Percentiles rank a stretch among this genome's conserved stretches.
These are phyloP conservation scores for Ericerus pela DNA, from an alignment of 1,140 invertebrate species.

Conservation along the genomic window DNA sequence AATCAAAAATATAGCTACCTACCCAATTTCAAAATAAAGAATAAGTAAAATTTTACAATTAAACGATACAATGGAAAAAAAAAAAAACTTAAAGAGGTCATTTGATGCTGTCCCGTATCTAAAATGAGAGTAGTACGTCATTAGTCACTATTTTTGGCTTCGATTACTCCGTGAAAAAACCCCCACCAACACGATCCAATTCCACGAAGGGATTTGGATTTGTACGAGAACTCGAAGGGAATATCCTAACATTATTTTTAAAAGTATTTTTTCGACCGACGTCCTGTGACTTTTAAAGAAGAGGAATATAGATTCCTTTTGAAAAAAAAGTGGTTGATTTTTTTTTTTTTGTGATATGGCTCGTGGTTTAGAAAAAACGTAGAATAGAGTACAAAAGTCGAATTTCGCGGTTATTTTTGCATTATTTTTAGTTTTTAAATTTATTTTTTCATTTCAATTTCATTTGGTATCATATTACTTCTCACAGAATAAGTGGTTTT, in stretches of 20 bases:
- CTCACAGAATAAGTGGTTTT: too few species aligned
- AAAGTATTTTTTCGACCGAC: conserved; percentile 11
- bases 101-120: conserved; percentile 9
- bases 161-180: neutral
- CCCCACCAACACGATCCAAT: conserved; percentile 1
- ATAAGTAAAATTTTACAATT: neutral
- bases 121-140: conserved; percentile 8
- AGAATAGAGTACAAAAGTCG: too few species aligned
- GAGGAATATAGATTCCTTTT: too few species aligned
- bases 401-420: neutral
- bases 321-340: too few species aligned
- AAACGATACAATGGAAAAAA: neutral
- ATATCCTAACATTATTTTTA: conserved; percentile 5
- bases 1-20: too few species aligned
- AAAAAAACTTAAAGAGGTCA: neutral
- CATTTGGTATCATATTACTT: too few species aligned
- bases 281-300: conserved; percentile 3
- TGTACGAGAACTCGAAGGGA: neutral
- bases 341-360: neutral
- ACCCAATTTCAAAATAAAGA: too few species aligned
- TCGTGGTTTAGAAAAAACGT: conserved; percentile 4
- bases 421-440: neutral
- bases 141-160: conserved; percentile 5
- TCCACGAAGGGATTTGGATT: conserved; percentile 8
- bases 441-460: neutral